Evolutionary conservation across 2,797 vertebrate species (phyloP).

Genomic region (Decapterus maruadsi): DNA sequence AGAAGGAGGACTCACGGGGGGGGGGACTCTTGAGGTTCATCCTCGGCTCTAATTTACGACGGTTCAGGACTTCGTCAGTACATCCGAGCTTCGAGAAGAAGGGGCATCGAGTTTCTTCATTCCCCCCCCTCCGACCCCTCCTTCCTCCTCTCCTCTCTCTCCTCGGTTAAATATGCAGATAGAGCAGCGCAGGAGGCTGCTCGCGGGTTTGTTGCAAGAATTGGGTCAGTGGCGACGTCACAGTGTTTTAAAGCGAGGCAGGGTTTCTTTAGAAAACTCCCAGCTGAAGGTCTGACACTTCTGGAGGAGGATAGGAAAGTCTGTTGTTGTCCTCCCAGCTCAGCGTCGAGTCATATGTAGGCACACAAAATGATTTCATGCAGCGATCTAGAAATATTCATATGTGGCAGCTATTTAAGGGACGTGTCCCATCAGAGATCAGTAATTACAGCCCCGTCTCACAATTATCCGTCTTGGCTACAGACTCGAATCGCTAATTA

Average conservation of each 20-base stretch:
- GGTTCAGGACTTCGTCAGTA: conserved; percentile 21
- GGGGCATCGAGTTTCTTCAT: conserved; percentile 50
- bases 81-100: conserved; percentile 51
- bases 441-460: background rate
- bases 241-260: conserved; percentile 54
- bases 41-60: conserved; percentile 46
- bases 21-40: conserved; percentile 40
- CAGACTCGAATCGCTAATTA: background rate
- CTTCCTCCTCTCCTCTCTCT: conserved; percentile 30
- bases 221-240: conserved; percentile 76
- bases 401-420: background rate
- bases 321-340: conserved; percentile 24
- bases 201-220: conserved; percentile 61
- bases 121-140: background rate
- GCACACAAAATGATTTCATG: background rate
- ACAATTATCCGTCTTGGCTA: background rate
- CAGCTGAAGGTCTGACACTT: conserved; percentile 55
- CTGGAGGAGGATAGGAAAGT: conserved; percentile 16
- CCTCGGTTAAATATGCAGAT: conserved; percentile 76
- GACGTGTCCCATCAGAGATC: background rate
- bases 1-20: conserved; percentile 5
- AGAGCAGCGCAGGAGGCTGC: conserved; percentile 47
- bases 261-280: conserved; percentile 61
- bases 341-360: background rate
- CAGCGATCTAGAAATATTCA: background rate